These are phyloP conservation scores for Limanda limanda DNA, from an alignment of 2,113 vertebrate genomes.

Conservation along the genomic window DNA sequence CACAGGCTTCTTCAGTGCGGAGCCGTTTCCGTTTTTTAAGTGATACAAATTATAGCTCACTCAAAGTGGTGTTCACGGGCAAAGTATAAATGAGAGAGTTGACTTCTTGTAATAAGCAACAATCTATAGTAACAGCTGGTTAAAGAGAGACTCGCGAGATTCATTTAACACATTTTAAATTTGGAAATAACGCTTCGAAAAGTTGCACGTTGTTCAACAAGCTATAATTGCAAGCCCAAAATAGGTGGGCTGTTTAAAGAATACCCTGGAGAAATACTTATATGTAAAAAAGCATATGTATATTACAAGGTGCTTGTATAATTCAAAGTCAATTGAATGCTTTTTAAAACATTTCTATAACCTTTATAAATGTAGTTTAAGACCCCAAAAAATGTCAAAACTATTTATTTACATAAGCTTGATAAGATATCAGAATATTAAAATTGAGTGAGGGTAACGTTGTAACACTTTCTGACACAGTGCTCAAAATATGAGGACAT, in stretches of 20 bases:
- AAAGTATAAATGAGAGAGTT: slow-evolving; percentile 28
- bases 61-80: slow-evolving; percentile 9
- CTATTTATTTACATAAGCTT: too few species aligned
- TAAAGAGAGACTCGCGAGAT: background rate
- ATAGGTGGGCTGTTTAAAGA: background rate
- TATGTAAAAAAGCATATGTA: too few species aligned
- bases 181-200: background rate
- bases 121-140: slow-evolving; percentile 18
- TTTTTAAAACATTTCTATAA: too few species aligned
- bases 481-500: too few species aligned
- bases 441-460: too few species aligned
- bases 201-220: background rate
- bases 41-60: slow-evolving; percentile 36
- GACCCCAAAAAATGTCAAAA: too few species aligned
- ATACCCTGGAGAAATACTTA: too few species aligned
- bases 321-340: too few species aligned
- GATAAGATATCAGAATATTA: too few species aligned
- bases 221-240: background rate
- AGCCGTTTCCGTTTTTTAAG: slow-evolving; percentile 23
- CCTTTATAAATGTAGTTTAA: too few species aligned
- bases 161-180: background rate
- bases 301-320: too few species aligned
- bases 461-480: too few species aligned
- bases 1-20: slow-evolving; percentile 16
- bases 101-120: slow-evolving; percentile 6